Conservation (phyloP, 2,888 invertebrate species). For the Cosmopolites sordidus region DNA sequence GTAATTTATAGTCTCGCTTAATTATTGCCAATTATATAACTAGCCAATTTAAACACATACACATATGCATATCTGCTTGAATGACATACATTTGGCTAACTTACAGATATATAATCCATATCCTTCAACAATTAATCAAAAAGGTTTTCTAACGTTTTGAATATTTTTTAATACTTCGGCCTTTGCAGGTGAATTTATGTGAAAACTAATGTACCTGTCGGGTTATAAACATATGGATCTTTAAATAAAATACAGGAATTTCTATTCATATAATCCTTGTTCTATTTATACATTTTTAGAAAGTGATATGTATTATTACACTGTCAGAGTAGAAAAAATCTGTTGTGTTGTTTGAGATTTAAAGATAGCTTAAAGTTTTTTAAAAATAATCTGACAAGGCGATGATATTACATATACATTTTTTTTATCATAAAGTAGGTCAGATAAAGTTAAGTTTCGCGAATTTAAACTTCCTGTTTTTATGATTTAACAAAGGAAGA, state of each 20-base stretch:
- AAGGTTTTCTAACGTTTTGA: too few relatives aligned
- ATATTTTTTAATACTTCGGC: too few relatives aligned
- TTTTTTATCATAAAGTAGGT: background rate
- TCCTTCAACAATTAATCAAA: too few relatives aligned
- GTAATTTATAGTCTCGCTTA: too few relatives aligned
- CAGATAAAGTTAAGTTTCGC: background rate
- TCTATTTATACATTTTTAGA: background rate
- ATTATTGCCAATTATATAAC: too few relatives aligned
- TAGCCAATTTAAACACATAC: too few relatives aligned
- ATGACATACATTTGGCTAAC: too few relatives aligned
- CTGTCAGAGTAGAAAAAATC: background rate
- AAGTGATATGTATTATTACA: background rate
- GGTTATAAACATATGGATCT: background rate
- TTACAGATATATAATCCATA: too few relatives aligned
- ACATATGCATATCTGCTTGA: too few relatives aligned
- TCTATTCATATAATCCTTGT: background rate
- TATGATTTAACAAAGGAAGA: background rate
- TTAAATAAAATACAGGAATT: background rate
- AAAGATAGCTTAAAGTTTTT: background rate
- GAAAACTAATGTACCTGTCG: background rate
- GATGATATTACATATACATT: background rate
- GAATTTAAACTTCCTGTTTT: background rate
- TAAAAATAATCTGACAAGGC: too few relatives aligned
- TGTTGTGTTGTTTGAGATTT: background rate
- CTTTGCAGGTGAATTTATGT: background rate